Percentiles rank a stretch among this genome's conserved stretches.
phyloP scores from a whole-genome alignment of 1,140 invertebrate genomes.

The Bombus huntii region DNA sequence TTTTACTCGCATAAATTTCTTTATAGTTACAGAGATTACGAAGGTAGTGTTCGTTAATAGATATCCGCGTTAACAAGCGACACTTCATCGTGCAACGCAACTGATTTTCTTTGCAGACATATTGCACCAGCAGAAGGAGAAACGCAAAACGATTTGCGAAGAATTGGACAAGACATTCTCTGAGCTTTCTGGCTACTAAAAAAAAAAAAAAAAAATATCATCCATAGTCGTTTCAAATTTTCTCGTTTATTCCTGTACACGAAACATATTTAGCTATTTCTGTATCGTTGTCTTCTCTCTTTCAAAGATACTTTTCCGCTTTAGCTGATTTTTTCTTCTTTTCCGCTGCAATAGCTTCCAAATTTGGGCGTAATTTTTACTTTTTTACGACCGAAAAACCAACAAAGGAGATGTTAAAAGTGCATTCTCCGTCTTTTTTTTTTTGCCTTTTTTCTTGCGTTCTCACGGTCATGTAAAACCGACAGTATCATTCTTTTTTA shows the following conservation, averaged over 20 bases:
- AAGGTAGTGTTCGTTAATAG: slow-evolving; percentile 27
- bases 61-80: slow-evolving; percentile 16
- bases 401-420: neutral
- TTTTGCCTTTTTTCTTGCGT: neutral
- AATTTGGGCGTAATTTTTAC: slow-evolving; percentile 4
- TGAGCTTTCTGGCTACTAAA: slow-evolving; percentile 93
- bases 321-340: slow-evolving; percentile 26
- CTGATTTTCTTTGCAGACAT: slow-evolving; percentile 89
- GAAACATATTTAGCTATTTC: slow-evolving; percentile 24
- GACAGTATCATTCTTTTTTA: no score
- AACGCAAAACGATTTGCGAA: slow-evolving; percentile 97
- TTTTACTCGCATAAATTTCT: slow-evolving; percentile 24
- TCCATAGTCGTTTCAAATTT: slow-evolving; percentile 42
- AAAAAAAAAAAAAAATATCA: slow-evolving; percentile 36
- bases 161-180: slow-evolving; percentile 99
- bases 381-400: neutral
- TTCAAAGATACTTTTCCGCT: slow-evolving; percentile 39
- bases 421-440: neutral
- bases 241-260: slow-evolving; percentile 29
- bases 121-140: slow-evolving; percentile 96
- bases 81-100: slow-evolving; percentile 47
- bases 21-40: slow-evolving; percentile 35
- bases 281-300: neutral
- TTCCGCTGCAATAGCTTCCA: slow-evolving; percentile 26
- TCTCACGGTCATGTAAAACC: neutral